A percentile compares a stretch with the other conserved stretches of the same genome.
phyloP scores from a whole-genome alignment of 2,797 vertebrate genomes.

The Ctenopoma multispine region DNA sequence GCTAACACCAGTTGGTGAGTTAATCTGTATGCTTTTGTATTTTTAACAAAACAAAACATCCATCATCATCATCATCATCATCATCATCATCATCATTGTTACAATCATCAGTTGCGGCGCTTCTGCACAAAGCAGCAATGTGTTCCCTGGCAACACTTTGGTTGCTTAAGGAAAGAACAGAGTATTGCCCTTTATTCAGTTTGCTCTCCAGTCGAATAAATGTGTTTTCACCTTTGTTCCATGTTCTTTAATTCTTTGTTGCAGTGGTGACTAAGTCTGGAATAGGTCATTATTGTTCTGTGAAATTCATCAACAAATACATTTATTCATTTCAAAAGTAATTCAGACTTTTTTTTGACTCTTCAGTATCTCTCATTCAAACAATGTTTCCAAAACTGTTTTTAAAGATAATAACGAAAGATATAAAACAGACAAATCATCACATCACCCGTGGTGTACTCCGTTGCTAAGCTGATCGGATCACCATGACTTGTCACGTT shows the following conservation, averaged over 20 bases:
- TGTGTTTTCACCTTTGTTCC: constrained; percentile 1
- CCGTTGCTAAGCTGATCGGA: constrained; percentile 23
- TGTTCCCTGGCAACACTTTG: not conserved
- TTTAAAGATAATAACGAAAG: too few relatives aligned
- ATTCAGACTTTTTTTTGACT: not conserved
- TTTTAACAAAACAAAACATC: too few relatives aligned
- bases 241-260: constrained; percentile 3
- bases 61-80: not conserved
- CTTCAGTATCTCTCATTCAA: not conserved
- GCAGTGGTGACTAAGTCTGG: constrained; percentile 4
- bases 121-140: not conserved
- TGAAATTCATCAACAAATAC: not conserved
- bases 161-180: not conserved
- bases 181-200: not conserved
- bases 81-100: not conserved
- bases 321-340: too few relatives aligned
- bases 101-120: not conserved
- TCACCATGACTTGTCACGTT: constrained; percentile 39
- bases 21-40: too few relatives aligned
- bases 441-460: not conserved
- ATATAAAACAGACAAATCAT: not conserved
- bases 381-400: too few relatives aligned
- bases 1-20: too few relatives aligned
- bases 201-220: not conserved
- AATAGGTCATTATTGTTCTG: not conserved